Evolutionary conservation across 2,888 invertebrate genomes (phyloP).

Genomic region (Hermodice carunculata): DNA sequence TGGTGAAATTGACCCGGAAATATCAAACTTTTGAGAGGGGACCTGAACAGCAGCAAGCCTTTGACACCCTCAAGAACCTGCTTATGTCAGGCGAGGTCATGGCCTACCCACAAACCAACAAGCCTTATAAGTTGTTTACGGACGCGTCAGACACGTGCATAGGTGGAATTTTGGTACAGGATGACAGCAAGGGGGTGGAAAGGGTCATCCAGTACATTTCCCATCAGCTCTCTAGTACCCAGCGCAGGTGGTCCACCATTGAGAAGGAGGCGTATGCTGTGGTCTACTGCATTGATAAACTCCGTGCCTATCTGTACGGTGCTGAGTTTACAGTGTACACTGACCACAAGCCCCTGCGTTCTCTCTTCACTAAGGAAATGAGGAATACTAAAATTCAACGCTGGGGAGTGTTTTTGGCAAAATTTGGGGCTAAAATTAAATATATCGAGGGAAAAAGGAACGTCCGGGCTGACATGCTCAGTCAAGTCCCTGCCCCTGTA

Average conservation of each 20-base stretch:
- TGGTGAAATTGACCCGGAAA: conserved; percentile 9
- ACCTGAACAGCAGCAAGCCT: not conserved
- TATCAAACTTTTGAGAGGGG: not conserved
- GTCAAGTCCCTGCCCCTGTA: not conserved
- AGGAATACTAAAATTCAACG: conserved; percentile 14
- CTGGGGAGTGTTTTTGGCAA: conserved; percentile 15
- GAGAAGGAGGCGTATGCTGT: conserved; percentile 18
- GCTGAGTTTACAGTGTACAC: conserved; percentile 2
- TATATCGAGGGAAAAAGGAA: not conserved
- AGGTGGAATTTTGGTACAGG: conserved; percentile 4
- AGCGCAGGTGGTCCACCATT: conserved; percentile 5
- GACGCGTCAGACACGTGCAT: conserved; percentile 1
- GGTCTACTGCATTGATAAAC: not conserved
- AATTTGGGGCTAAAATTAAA: conserved; percentile 11
- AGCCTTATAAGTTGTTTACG: conserved; percentile 11
- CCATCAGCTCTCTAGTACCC: not conserved
- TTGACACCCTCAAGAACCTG: not conserved
- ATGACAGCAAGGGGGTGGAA: conserved; percentile 2
- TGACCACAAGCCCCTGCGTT: conserved; percentile 17
- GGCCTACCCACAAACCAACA: not conserved
- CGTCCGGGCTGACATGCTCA: conserved; percentile 15
- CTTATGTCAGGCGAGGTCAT: conserved; percentile 1
- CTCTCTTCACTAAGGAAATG: conserved; percentile 5
- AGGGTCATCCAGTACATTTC: conserved; percentile 2
- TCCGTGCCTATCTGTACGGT: conserved; percentile 12